Base-by-base conservation (phyloP, 2,888 invertebrate genomes). In the Eledone cirrhosa region DNA sequence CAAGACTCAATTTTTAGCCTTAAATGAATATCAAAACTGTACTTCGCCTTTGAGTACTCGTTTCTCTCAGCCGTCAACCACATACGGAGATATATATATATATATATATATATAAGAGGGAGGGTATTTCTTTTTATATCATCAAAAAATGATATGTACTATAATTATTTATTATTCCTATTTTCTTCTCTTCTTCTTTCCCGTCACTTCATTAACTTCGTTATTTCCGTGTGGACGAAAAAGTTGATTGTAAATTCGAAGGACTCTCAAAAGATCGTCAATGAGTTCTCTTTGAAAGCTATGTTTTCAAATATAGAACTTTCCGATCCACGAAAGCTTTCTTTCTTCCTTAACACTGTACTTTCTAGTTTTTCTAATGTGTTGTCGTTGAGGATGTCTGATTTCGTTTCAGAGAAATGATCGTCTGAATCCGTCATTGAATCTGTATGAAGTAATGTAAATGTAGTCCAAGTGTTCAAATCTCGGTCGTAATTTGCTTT, bases 301-400 rank as follows among this genome's bases (percentile, higher is more conserved):
- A 75, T 75, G 29, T 47, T 75, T 31, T 75, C 75, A 11, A 75
- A 75, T 14, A 48, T 48, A 11, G 75, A 75, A 75, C 75, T 48
- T 13, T 75, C 75, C 2, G 69, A 69, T 1, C 69, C 69, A 0
- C 69, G 27, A 22, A 69, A 69, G 3, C 41, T 69, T 69, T 69
- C 69, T 29, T 27, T 69, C 22, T 27, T 69, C 22, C 69, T 69
- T 19, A 69, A 69, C 31, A 69, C 41, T 22, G 69, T 69, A 69
- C 33, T 69, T 16, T 69, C 69, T 41, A 69, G 13, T 33, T 69
- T 69, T 69, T 69, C 69, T 3, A 75, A 31, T 2, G 75, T 75
- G 65, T 82, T 82, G 47, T 82, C 82, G 53, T 82, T 82, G 33
- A 82, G 78, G 33, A 82, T 79, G 48, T 82, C 82, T 16, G 81